Evolutionary conservation across 2,797 vertebrate genomes (phyloP), one percentile per base, ranked within the genome.

Genomic region (Scarus forsteni): DNA sequence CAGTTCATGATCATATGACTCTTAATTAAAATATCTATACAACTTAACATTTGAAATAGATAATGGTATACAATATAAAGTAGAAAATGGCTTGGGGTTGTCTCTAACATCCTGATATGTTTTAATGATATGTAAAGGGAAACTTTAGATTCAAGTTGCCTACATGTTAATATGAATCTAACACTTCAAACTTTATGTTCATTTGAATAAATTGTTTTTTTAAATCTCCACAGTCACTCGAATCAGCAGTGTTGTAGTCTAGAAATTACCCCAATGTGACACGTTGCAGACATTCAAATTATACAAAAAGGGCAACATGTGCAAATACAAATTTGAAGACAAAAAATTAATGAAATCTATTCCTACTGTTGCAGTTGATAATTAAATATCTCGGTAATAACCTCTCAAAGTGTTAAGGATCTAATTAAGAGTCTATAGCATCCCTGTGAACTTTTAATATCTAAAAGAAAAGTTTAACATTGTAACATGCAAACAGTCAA

Each of bases 101-200:
- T 83, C 54, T 66, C 86, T 64, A 43, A 69, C 72, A 75, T 87
- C 63, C 63, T 79, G 87, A 92, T 90, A 88, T 90, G 85, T 92
- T 43, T 64, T 74, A 77, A 50, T 88, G 84, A 91, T 88, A 90
- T 88, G 85, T 89, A 89, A 89, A 85, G 77, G 83, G 71, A 84
- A 70, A 10, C 35, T 83, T 85, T 27, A 79, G 72, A 84, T 85
- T 83, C 59, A 60, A 42, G 60, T 77, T 74, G 44, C 39, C 64
- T 48, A 52, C 19, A 60, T 65, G n/a, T 67, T 60, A 60, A 3
- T 57, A 77, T 61, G 51, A 62, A 8, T 45, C 40, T 36, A 39
- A 66, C 45, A 54, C 43, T 43, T 67, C 34, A 62, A 58, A 50
- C 15, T 56, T 50, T 44, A 52, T 8, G 15, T 68, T 27, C 4